Percentiles rank a stretch among this genome's conserved stretches.
These are phyloP conservation scores for Pangasianodon gigas DNA, from an alignment of 2,113 vertebrate genomes.

Conservation along the genomic window DNA sequence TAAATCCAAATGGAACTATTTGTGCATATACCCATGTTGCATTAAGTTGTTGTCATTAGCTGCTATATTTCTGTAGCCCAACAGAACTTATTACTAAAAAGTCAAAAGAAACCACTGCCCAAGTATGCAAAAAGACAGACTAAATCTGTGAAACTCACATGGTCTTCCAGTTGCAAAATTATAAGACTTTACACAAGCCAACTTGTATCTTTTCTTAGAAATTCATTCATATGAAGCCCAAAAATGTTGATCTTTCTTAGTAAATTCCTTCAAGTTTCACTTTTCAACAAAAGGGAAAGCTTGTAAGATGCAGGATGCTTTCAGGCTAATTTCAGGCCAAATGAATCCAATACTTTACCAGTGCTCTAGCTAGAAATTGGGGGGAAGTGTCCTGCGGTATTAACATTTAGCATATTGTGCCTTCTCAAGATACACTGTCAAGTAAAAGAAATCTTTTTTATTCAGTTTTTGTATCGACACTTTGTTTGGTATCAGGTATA, in stretches of 20 bases:
- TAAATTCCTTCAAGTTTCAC: not conserved
- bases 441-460: not conserved
- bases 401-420: too few species aligned
- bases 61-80: not conserved
- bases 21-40: not conserved
- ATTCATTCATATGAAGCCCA: not conserved
- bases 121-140: not conserved
- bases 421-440: not conserved
- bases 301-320: too few species aligned
- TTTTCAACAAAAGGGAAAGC: not conserved
- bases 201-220: not conserved
- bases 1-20: not conserved
- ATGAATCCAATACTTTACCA: too few species aligned
- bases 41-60: not conserved
- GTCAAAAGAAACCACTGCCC: not conserved
- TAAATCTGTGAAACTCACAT: not conserved
- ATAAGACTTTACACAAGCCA: not conserved
- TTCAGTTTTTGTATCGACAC: not conserved
- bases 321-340: too few species aligned
- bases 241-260: not conserved
- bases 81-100: not conserved
- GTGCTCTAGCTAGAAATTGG: too few species aligned
- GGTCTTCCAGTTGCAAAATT: not conserved
- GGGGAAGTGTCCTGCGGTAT: too few species aligned
- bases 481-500: not conserved